Conservation (phyloP, 2,113 vertebrate genomes). For the Phasianus colchicus region DNA sequence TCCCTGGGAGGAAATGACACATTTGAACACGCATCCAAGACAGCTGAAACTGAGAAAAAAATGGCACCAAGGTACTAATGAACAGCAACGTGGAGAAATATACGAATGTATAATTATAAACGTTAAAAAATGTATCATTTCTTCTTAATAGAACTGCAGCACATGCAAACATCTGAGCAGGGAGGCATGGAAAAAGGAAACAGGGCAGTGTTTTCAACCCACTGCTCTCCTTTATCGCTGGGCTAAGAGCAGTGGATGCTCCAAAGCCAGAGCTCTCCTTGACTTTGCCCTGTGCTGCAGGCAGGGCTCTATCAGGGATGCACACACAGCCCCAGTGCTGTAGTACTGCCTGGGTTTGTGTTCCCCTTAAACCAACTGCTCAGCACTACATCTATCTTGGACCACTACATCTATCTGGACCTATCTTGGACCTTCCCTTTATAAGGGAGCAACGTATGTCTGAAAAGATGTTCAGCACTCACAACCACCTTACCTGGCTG, state of each 20-base stretch:
- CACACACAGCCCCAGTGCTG: not conserved
- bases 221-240: not conserved
- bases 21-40: not conserved
- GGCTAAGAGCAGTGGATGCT: not conserved
- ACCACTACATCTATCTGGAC: not conserved
- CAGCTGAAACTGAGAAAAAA: not conserved
- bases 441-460: not conserved
- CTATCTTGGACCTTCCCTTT: not conserved
- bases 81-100: not conserved
- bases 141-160: not conserved
- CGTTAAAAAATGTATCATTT: not conserved
- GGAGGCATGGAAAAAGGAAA: not conserved
- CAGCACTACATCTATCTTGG: not conserved
- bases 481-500: not conserved
- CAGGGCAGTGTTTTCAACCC: not conserved
- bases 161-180: not conserved
- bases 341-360: not conserved
- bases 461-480: not conserved
- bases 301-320: not conserved
- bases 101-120: not conserved
- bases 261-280: not conserved
- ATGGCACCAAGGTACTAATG: not conserved
- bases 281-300: not conserved
- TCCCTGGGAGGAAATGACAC: not conserved
- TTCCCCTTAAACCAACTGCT: not conserved